Conservation (phyloP, 2,113 vertebrate species). For the Xiphorhynchus elegans region DNA sequence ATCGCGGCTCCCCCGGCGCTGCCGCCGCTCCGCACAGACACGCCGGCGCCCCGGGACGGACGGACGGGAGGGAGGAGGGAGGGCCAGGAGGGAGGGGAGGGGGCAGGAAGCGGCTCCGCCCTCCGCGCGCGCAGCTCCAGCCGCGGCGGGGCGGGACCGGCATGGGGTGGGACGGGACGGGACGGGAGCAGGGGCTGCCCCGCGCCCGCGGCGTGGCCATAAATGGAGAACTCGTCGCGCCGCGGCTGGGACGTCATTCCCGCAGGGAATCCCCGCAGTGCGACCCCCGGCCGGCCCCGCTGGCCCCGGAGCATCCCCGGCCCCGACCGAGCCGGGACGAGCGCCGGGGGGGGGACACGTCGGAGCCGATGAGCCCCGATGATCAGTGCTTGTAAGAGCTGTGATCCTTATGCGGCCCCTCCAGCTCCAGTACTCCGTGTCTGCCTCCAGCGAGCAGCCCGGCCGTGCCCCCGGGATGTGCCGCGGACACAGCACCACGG, state of each 20-base stretch:
- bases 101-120: no score
- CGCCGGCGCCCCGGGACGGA: slow-evolving; percentile 6
- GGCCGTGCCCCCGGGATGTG: accelerated
- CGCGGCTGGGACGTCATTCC: neutral
- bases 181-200: neutral
- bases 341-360: no score
- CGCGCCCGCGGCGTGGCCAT: neutral
- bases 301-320: neutral
- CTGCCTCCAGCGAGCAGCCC: neutral
- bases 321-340: no score
- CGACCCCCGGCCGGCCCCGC: neutral
- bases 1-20: neutral
- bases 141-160: no score
- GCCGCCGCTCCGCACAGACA: neutral
- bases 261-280: slow-evolving; percentile 6
- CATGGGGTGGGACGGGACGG: neutral
- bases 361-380: neutral
- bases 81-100: no score
- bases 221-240: neutral
- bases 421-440: neutral
- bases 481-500: accelerated
- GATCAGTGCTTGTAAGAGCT: neutral
- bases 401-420: neutral
- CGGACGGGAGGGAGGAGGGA: no score
- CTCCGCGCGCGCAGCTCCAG: no score